Evolutionary conservation across 2,113 vertebrate genomes (phyloP), one percentile per base, ranked within the genome.

Genomic region (Otus sunia): DNA sequence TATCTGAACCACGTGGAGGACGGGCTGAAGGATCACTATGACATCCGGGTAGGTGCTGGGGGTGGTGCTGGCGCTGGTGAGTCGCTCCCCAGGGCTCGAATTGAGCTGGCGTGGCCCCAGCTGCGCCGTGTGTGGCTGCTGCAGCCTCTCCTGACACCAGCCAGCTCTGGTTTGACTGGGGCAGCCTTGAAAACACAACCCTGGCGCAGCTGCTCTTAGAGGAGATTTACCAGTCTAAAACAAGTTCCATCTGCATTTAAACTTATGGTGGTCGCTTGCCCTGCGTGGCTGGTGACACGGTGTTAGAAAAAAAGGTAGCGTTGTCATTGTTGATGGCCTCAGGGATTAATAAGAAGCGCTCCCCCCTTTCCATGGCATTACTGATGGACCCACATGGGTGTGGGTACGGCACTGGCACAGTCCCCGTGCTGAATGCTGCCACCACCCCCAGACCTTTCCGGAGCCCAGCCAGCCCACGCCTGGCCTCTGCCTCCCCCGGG

Each of bases 21-120:
- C 5, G 99, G 99, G 12, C 98, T 99, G 59, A 99, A 99, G 96
- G 99, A 99, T 94, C 99, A 99, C 95, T 99, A 99, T 1, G 99
- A 99, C 49, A 99, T 99, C 88, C 98, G 98, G 98, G 99, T 99
- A 97, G 78, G 72, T 23, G 36, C 53, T 16, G 39, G 9, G 71
- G 32, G 64, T n/a, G n/a, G 15, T n/a, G 29, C n/a, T 0, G 0
- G 43, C 58, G 19, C 34, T 20, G 71, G 7, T 9, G 36, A 6
- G 3, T n/a, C 1, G 2, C 45, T 64, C 56, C 26, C 5, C 19
- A 68, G 41, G 68, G 20, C 53, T 66, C 59, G 41, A 30, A 26
- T 47, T 0, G 29, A 58, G 63, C 52, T 16, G 6, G 9, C 13
- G 29, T 5, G 17, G 30, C 29, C 14, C 62, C 64, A 18, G 36